phyloP scores from a whole-genome alignment of 2,888 invertebrate species.

The Campopleginae sp. region DNA sequence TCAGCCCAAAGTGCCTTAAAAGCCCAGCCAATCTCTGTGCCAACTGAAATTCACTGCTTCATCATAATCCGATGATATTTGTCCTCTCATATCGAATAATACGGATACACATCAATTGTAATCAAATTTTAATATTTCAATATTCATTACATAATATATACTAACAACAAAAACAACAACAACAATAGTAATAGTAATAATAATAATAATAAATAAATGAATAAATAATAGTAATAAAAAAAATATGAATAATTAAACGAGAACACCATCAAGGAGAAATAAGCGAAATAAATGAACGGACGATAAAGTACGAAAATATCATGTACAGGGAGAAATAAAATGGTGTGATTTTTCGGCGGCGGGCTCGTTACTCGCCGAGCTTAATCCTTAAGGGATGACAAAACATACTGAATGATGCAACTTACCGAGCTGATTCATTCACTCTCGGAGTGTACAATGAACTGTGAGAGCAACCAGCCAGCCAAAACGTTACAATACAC shows the following conservation, averaged over 20 bases:
- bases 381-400: background rate
- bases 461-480: conserved; percentile 65
- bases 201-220: background rate
- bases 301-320: conserved; percentile 29
- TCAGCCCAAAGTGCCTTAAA: conserved; percentile 83
- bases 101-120: conserved; percentile 76
- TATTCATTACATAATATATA: conserved; percentile 77
- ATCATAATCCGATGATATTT: conserved; percentile 72
- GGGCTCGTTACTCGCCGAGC: conserved; percentile 37
- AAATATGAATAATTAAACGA: background rate
- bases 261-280: conserved; percentile 34
- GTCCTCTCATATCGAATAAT: conserved; percentile 74
- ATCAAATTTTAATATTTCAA: conserved; percentile 78
- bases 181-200: conserved; percentile 20
- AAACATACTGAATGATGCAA: background rate
- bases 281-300: conserved; percentile 70
- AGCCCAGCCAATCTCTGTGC: conserved; percentile 82
- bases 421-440: conserved; percentile 26
- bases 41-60: conserved; percentile 78
- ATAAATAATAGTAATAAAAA: background rate
- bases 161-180: conserved; percentile 58
- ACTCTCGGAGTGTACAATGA: conserved; percentile 43
- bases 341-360: conserved; percentile 61
- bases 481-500: conserved; percentile 71
- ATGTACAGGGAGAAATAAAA: conserved; percentile 41